Conservation (phyloP, 2,888 invertebrate genomes). For the Chloroclysta siterata region DNA sequence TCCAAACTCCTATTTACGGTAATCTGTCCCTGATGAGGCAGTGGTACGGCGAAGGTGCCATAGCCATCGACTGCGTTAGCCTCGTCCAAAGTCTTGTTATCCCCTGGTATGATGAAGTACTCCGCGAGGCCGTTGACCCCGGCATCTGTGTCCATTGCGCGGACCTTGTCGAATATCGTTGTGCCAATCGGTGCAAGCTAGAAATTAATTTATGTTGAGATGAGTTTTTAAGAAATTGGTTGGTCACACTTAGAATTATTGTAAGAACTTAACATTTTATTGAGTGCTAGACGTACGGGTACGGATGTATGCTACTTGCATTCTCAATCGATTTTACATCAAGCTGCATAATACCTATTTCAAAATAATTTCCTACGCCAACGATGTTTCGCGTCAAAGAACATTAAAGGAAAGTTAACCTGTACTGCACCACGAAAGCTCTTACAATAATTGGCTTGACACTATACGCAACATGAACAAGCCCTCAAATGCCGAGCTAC, state of each 20-base stretch:
- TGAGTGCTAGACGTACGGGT: neutral
- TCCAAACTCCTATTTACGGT: constrained; percentile 94
- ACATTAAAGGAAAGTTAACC: constrained; percentile 30
- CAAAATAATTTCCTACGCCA: constrained; percentile 20
- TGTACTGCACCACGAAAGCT: constrained; percentile 32
- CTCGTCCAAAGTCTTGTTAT: constrained; percentile 68
- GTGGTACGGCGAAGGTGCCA: constrained; percentile 92
- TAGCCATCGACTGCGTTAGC: constrained; percentile 90
- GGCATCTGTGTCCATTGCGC: constrained; percentile 92
- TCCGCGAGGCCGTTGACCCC: constrained; percentile 95
- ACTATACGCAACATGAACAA: constrained; percentile 28
- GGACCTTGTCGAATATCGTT: constrained; percentile 92
- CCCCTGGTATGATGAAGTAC: constrained; percentile 91
- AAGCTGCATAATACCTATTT: constrained; percentile 10
- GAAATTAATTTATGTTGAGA: constrained; percentile 54
- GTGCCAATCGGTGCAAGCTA: constrained; percentile 94
- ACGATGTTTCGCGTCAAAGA: constrained; percentile 26
- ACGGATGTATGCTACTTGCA: neutral
- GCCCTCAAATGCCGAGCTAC: constrained; percentile 3
- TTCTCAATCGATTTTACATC: neutral
- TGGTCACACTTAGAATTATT: no score
- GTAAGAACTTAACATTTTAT: no score
- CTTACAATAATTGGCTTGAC: constrained; percentile 36
- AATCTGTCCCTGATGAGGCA: constrained; percentile 95
- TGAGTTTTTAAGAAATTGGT: neutral